Evolutionary conservation across 2,888 invertebrate genomes (phyloP), one percentile per base, ranked within the genome.

Genomic region (Tanytarsus gracilentus): DNA sequence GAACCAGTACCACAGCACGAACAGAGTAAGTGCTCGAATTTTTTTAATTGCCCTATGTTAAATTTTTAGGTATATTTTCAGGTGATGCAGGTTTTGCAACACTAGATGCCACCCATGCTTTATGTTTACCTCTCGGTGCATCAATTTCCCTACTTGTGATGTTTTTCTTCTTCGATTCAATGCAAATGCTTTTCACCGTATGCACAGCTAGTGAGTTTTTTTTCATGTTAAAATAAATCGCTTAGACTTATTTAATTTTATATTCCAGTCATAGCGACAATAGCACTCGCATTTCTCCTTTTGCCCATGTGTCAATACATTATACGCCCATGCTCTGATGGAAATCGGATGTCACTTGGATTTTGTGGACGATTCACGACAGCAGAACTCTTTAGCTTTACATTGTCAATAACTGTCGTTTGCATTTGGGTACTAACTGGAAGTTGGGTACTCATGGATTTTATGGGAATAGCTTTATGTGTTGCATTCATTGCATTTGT

Each of bases 131-230:
- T 62, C 79, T 94, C 64, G 95, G 95, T 69, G 96, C 97, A 67
- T 96, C 96, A 64, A 86, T 95, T 67, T 96, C 96, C 63, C 80
- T 97, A 64, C 84, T 97, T 63, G 85, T 97, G 69, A 97, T 97
- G 96, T 97, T 97, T 76, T 95, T 97, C 80, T 97, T 96, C 78
- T 97, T 97, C 72, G 97, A 97, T 77, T 96, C 96, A 61, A 94
- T 97, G 88, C 97, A 97, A 78, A 90, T 91, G 80, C 83, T 86
- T 67, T 95, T 87, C 78, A 95, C 90, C 65, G 92, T 96, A 68
- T 96, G 95, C 73, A 97, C 97, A 69, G 96, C 97, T 70, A 92
- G 96, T 96, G 76, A 85, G 87, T 82, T 52, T 16, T 40, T 6
- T 36, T 39, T 8, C 9, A 30, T 26, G 26, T 40, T 52, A 5